A percentile compares a stretch with the other conserved stretches of the same genome.
Evolutionary conservation across 1,140 invertebrate genomes (phyloP).

Genomic region (Matsumurasca onukii): DNA sequence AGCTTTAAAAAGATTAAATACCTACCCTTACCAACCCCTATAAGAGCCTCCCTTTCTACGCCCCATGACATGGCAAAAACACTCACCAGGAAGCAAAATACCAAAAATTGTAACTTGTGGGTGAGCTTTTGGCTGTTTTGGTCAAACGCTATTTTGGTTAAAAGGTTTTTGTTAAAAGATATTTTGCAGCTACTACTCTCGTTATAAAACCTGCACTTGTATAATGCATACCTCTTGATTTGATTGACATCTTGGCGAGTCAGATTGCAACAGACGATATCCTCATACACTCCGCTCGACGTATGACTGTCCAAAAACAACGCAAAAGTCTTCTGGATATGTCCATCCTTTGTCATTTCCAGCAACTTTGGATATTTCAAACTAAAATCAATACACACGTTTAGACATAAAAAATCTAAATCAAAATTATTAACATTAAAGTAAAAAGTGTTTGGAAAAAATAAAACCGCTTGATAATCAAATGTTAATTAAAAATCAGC

Average conservation of each 20-base stretch:
- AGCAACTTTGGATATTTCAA: constrained; percentile 12
- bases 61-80: too few species aligned
- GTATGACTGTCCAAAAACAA: constrained; percentile 8
- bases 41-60: too few species aligned
- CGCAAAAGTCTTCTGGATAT: constrained; percentile 18
- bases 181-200: not conserved
- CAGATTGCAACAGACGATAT: constrained; percentile 16
- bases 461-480: not conserved
- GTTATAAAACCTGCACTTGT: not conserved
- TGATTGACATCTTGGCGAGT: constrained; percentile 15
- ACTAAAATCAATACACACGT: not conserved
- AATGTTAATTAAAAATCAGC: not conserved
- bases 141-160: not conserved
- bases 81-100: not conserved
- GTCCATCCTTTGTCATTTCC: not conserved
- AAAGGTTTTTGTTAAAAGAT: not conserved
- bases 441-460: not conserved
- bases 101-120: not conserved
- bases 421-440: not conserved
- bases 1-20: too few species aligned
- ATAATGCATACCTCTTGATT: constrained; percentile 1
- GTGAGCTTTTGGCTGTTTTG: too few species aligned
- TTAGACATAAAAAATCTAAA: too few species aligned
- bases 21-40: too few species aligned
- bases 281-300: not conserved